phyloP scores from a whole-genome alignment of 1,140 invertebrate species.

The Sinonovacula constricta region DNA sequence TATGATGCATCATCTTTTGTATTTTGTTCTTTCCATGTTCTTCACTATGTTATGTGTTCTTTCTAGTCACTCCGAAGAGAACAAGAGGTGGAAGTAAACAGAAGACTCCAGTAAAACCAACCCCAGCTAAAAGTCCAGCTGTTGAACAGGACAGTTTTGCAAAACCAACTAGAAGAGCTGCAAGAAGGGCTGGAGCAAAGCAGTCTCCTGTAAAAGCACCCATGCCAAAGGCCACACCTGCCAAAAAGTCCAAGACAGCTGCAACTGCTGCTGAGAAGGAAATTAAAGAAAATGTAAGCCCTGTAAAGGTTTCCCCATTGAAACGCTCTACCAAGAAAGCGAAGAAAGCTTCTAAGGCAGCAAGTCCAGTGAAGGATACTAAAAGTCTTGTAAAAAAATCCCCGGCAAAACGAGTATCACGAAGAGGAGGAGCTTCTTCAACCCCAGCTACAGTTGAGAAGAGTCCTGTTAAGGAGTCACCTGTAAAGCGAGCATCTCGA shows the following conservation, averaged over 20 bases:
- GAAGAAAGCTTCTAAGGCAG: not conserved
- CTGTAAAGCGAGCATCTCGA: not conserved
- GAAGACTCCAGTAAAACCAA: too few species aligned
- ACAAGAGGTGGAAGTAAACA: too few species aligned
- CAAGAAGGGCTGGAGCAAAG: too few species aligned
- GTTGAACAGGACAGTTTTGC: too few species aligned
- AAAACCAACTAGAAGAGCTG: too few species aligned
- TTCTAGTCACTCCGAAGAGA: too few species aligned
- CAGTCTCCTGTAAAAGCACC: too few species aligned
- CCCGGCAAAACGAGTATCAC: not conserved
- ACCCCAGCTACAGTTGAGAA: not conserved
- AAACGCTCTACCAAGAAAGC: not conserved
- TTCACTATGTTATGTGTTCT: too few species aligned
- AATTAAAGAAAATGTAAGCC: not conserved
- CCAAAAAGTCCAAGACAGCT: not conserved
- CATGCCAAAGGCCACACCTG: not conserved
- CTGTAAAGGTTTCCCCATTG: not conserved
- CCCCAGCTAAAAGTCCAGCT: too few species aligned
- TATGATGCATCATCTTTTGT: too few species aligned
- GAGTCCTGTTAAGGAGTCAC: constrained; percentile 1
- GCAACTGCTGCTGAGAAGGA: not conserved
- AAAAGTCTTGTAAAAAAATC: constrained; percentile 4
- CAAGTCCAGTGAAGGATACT: not conserved
- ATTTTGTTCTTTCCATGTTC: too few species aligned
- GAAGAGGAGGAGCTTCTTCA: not conserved